Conservation (phyloP, 2,888 invertebrate genomes). For the Cephus runcator region DNA sequence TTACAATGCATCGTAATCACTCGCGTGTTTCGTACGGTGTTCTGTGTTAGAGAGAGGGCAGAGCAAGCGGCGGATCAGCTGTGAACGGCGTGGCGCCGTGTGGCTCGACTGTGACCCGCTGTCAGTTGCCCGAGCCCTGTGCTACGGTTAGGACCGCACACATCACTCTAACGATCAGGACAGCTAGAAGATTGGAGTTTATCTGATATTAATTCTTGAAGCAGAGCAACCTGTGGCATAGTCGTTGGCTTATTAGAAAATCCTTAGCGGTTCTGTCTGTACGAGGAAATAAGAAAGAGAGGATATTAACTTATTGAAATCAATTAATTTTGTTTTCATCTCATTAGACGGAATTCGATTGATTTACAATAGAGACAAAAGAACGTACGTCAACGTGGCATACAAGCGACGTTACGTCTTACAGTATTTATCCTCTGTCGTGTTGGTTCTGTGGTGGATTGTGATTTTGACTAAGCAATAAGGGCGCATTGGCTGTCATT, state of each 20-base stretch:
- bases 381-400: background rate
- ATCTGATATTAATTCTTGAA: background rate
- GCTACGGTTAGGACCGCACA: conserved; percentile 64
- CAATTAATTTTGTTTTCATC: background rate
- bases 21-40: conserved; percentile 1
- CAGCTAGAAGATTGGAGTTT: background rate
- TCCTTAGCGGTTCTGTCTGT: background rate
- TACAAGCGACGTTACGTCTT: background rate
- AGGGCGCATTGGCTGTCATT: background rate
- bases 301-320: background rate
- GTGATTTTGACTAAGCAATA: background rate
- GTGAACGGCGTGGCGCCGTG: conserved; percentile 58
- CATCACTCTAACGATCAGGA: conserved; percentile 26
- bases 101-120: conserved; percentile 59
- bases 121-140: conserved; percentile 66
- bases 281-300: background rate
- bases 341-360: background rate
- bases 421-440: background rate
- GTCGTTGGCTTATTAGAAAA: background rate
- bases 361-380: background rate
- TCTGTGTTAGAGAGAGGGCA: conserved; percentile 34
- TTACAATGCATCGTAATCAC: background rate
- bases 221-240: background rate
- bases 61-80: conserved; percentile 49
- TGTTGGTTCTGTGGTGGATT: conserved; percentile 2